phyloP scores from a whole-genome alignment of 2,797 vertebrate species.

The Pipistrellus nathusii region DNA sequence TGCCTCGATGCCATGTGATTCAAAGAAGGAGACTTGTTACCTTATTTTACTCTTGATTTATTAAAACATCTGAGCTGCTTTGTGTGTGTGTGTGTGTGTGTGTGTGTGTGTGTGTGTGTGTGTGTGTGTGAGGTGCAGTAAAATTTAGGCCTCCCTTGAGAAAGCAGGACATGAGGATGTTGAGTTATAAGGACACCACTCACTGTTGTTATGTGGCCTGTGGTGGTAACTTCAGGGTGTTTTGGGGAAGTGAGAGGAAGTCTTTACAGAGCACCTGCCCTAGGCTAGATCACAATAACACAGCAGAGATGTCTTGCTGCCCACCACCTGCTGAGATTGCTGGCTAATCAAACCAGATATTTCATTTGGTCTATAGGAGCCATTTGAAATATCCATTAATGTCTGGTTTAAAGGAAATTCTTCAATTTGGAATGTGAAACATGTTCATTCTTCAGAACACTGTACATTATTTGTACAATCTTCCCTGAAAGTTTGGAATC shows the following conservation, averaged over 20 bases:
- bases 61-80: slow-evolving; percentile 42
- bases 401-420: slow-evolving; percentile 44
- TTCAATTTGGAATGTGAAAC: slow-evolving; percentile 50
- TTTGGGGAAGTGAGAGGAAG: not conserved
- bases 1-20: not conserved
- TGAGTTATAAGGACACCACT: not conserved
- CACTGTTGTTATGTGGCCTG: not conserved
- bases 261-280: not conserved
- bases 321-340: slow-evolving; percentile 41
- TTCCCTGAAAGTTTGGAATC: not conserved
- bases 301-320: slow-evolving; percentile 54
- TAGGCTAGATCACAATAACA: slow-evolving; percentile 57
- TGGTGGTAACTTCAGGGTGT: slow-evolving; percentile 32
- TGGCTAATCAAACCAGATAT: slow-evolving; percentile 46
- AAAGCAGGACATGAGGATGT: not conserved
- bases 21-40: slow-evolving; percentile 31
- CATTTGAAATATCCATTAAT: slow-evolving; percentile 38
- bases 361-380: slow-evolving; percentile 42
- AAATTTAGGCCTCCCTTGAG: slow-evolving; percentile 27
- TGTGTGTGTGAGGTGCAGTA: not conserved
- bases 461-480: not conserved
- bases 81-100: not conserved
- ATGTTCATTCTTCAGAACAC: slow-evolving; percentile 49
- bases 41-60: slow-evolving; percentile 40
- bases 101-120: too few species aligned